These are phyloP conservation scores for Homarus americanus DNA, from an alignment of 1,140 invertebrate genomes.

Conservation along the genomic window DNA sequence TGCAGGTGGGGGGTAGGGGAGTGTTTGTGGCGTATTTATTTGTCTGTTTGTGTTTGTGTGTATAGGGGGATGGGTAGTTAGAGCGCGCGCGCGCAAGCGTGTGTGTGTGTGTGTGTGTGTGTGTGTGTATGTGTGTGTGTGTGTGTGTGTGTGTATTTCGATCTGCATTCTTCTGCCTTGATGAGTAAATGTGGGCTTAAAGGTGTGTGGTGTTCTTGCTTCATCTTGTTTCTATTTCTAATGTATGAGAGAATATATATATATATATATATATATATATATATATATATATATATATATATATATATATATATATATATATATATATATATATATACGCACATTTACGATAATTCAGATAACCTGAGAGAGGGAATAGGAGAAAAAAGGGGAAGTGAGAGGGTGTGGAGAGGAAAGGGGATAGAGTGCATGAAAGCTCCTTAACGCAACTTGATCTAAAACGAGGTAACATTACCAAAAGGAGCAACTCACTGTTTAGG, in stretches of 20 bases:
- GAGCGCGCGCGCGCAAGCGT: background rate
- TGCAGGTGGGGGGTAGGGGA: background rate
- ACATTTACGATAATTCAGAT: background rate
- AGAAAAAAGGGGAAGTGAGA: too few relatives aligned
- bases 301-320: background rate
- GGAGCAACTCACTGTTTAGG: too few relatives aligned
- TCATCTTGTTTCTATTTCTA: background rate
- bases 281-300: too few relatives aligned
- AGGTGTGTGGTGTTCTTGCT: background rate
- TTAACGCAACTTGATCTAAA: too few relatives aligned
- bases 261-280: too few relatives aligned
- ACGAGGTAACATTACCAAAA: too few relatives aligned
- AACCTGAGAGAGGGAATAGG: too few relatives aligned
- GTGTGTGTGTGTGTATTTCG: background rate
- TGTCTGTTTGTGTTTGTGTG: background rate
- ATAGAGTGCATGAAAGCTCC: too few relatives aligned
- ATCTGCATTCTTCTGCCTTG: background rate
- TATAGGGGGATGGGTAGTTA: too few relatives aligned
- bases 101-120: slow-evolving; percentile 16
- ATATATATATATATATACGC: background rate
- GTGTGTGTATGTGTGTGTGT: slow-evolving; percentile 16
- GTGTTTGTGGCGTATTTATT: background rate
- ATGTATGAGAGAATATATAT: background rate
- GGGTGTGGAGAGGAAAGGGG: too few relatives aligned
- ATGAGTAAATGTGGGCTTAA: background rate